These are phyloP conservation scores for Metallyticus violacea DNA, from an alignment of 2,888 invertebrate species.

Conservation along the genomic window DNA sequence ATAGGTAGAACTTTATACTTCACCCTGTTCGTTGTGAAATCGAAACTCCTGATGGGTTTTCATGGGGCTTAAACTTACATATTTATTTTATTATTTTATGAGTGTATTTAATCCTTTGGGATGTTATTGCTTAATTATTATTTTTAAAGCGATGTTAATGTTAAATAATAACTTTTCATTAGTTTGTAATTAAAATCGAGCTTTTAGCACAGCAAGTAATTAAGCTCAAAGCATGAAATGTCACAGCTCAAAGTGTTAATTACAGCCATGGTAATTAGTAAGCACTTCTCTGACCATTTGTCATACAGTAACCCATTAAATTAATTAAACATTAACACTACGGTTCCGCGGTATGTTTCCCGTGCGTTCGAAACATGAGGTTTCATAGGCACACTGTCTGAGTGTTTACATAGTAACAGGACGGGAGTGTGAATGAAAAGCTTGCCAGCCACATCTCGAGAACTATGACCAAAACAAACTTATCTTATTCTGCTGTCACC, in stretches of 20 bases:
- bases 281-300: not conserved
- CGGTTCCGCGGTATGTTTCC: not conserved
- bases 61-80: too few species aligned
- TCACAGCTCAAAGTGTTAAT: not conserved
- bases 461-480: not conserved
- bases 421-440: not conserved
- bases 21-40: too few species aligned
- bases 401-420: not conserved
- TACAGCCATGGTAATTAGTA: not conserved
- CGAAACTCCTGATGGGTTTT: too few species aligned
- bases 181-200: not conserved
- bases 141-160: not conserved
- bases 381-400: not conserved
- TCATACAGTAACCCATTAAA: not conserved
- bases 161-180: not conserved
- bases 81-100: not conserved
- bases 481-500: not conserved
- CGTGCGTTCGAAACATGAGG: not conserved
- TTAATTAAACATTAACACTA: not conserved
- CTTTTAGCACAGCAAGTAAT: not conserved
- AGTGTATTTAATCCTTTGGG: not conserved
- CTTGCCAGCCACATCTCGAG: not conserved
- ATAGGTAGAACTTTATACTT: too few species aligned
- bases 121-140: not conserved
- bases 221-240: not conserved